Evolutionary conservation across 2,113 vertebrate species (phyloP), one percentile per base, ranked within the genome.

Genomic region (Murina feae): DNA sequence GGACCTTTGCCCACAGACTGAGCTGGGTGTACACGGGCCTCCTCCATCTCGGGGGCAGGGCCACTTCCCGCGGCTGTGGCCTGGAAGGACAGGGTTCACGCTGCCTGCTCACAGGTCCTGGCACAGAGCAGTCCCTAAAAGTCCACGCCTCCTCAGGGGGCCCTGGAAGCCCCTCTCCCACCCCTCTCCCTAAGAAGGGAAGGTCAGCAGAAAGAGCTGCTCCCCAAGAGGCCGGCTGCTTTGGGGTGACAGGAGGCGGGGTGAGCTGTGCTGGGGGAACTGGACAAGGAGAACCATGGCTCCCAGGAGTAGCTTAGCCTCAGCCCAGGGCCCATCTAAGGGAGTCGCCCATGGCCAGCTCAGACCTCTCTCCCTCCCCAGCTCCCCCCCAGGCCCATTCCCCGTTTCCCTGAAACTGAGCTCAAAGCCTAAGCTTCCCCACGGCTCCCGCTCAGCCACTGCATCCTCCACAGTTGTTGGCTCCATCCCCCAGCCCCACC

Each of bases 331-430:
- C 28, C 42, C 28, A 17, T 4, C 14, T 42, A 18, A 4, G 4
- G 21, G 28, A 68, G 28, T 60, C 11, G 2, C 13, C n/a, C 16
- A 12, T 53, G n/a, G 13, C 55, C 30, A 0, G 7, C 72, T 18
- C 28, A 32, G n/a, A 14, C 39, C 14, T 51, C 42, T 32, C 17
- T 55, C 21, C 1, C 4, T 3, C 4, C 37, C 42, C 23, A 28
- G 21, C 44, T 13, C 1, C 3, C 4, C 8, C 37, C 42, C 23
- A 39, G 21, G 9, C 25, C 14, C 5, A 21, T 13, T 4, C 3
- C 1, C 42, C 63, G 20, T 8, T 28, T 55, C 37, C 55, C 51
- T 49, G 3, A 83, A 44, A 28, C 6, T 82, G 20, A 89, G 68
- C 47, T 69, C 30, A 1, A 9, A 58, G n/a, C 23, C 65, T 10